A percentile compares a stretch with the other conserved stretches of the same genome.
Conservation (phyloP, 2,113 vertebrate genomes). For the Alexandromys fortis region DNA sequence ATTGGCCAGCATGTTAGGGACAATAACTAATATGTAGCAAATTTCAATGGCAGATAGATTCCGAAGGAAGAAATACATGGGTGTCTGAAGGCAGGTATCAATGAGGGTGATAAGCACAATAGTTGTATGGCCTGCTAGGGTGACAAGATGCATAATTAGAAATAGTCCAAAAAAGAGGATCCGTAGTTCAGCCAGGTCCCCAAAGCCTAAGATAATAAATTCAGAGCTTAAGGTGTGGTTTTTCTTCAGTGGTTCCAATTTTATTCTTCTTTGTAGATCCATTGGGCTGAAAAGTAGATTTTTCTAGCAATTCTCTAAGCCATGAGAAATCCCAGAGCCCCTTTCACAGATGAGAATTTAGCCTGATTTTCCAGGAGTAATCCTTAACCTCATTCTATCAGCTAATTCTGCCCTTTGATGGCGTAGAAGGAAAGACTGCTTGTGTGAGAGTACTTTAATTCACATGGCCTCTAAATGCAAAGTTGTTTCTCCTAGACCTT, state of each 20-base stretch:
- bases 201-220: conserved; percentile 69
- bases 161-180: conserved; percentile 61
- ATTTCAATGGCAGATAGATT: conserved; percentile 72
- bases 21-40: conserved; percentile 65
- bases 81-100: conserved; percentile 64
- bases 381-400: neutral
- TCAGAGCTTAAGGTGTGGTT: conserved; percentile 57
- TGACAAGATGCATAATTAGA: conserved; percentile 68
- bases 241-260: neutral
- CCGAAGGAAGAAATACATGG: conserved; percentile 74
- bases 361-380: neutral
- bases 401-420: neutral
- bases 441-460: neutral
- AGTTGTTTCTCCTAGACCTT: neutral
- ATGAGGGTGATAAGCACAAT: conserved; percentile 58
- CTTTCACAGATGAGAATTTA: neutral
- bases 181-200: conserved; percentile 22
- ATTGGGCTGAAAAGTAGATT: neutral
- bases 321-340: neutral
- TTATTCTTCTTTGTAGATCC: neutral
- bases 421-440: neutral
- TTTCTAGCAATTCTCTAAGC: neutral
- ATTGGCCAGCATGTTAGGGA: conserved; percentile 70
- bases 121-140: conserved; percentile 50
- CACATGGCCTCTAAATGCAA: neutral